Conservation (phyloP, 2,888 invertebrate species). For the Carterocephalus palaemon region DNA sequence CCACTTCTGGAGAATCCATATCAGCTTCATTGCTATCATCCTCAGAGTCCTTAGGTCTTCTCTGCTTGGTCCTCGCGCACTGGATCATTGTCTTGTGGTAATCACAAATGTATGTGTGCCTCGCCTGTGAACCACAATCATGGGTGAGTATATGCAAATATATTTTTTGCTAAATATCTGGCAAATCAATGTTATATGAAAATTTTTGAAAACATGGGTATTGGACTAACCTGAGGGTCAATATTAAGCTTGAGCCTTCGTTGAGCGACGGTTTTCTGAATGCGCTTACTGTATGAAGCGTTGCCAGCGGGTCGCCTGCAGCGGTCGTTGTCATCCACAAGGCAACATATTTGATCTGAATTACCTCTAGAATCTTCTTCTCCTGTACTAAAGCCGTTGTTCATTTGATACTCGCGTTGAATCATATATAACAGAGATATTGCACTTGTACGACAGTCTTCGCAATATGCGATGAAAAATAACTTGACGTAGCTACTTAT, state of each 20-base stretch:
- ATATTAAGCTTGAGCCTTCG: slow-evolving; percentile 92
- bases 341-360: slow-evolving; percentile 93
- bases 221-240: slow-evolving; percentile 79
- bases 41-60: slow-evolving; percentile 93
- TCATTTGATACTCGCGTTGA: slow-evolving; percentile 80
- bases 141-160: slow-evolving; percentile 27
- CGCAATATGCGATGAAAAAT: slow-evolving; percentile 56
- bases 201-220: slow-evolving; percentile 1
- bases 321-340: slow-evolving; percentile 92
- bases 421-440: slow-evolving; percentile 74
- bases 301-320: slow-evolving; percentile 94
- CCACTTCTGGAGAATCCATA: slow-evolving; percentile 93
- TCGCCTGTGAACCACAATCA: slow-evolving; percentile 82
- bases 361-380: slow-evolving; percentile 94
- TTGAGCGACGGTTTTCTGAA: slow-evolving; percentile 96
- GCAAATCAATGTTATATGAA: slow-evolving; percentile 18
- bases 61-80: slow-evolving; percentile 93
- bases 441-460: slow-evolving; percentile 52
- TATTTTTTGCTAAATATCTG: slow-evolving; percentile 15
- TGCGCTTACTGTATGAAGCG: slow-evolving; percentile 97
- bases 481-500: slow-evolving; percentile 58
- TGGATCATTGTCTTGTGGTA: slow-evolving; percentile 97
- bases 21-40: slow-evolving; percentile 97
- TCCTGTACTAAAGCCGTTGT: slow-evolving; percentile 95
- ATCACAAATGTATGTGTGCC: slow-evolving; percentile 98